Evolutionary conservation across 2,888 invertebrate genomes (phyloP), one percentile per base, ranked within the genome.

Genomic region (Ypsolopha sequella): DNA sequence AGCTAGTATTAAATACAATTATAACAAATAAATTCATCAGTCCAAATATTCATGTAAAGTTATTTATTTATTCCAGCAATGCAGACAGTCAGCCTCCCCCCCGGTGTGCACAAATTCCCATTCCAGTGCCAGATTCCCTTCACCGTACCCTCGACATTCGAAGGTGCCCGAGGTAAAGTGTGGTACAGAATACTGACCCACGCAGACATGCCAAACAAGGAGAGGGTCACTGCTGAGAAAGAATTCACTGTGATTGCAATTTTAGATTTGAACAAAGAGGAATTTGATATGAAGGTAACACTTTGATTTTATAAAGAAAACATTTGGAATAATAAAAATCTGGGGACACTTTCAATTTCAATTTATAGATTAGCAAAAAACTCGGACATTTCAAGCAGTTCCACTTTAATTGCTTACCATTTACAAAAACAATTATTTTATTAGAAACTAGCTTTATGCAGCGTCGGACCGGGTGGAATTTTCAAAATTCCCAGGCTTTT

Each of bases 121-220:
- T 80, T 81, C 56, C 59, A 61, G 14, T 80, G 60, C 55, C 72
- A 68, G 55, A 60, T 81, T 50, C 81, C 81, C 0, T 60, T 56
- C 7, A 64, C 55, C 6, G 62, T 60, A 1, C 82, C 81, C 0
- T 80, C 82, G 0, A 63, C 72, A 0, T 79, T 71, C 51, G 55
- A 55, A 6, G 70, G 70, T 0, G 61, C 66, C 0, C 61, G 65
- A 11, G 81, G 80, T 0, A 45, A 56, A 0, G 56, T 80, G 1
- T 46, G 50, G 0, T 80, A 79, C 57, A 59, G 56, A 10, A 59
- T 74, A 7, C 36, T 79, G 24, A 64, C 73, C 14, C 59, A 58
- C 41, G 54, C 65, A 0, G 64, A 64, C 1, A 61, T 61, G 24
- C 51, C 55, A 10, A 47, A 54, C 13, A 7, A 7, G 1, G 24